A percentile compares a stretch with the other conserved stretches of the same genome.
phyloP scores from a whole-genome alignment of 64 coral and sea anemone species.

The Actinia equina region DNA sequence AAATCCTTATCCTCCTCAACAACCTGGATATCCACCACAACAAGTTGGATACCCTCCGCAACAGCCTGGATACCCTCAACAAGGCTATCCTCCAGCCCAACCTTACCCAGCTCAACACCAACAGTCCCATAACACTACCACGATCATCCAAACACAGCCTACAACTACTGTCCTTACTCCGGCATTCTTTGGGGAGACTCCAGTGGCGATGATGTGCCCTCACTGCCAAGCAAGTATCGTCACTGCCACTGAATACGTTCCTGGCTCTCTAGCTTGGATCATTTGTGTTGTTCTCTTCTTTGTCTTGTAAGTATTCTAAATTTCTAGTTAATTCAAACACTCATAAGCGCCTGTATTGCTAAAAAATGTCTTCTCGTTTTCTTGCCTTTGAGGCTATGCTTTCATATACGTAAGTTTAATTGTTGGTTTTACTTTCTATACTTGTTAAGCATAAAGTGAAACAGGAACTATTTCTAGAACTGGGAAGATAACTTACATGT shows the following conservation, averaged over 20 bases:
- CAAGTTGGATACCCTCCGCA: not conserved
- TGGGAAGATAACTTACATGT: too few species aligned
- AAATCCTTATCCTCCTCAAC: conserved; percentile 1
- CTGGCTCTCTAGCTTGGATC: conserved; percentile 75
- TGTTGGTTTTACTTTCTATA: too few species aligned
- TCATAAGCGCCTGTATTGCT: too few species aligned
- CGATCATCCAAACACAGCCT: conserved; percentile 64
- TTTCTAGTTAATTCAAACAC: too few species aligned
- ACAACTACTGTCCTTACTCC: conserved; percentile 24
- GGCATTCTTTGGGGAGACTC: conserved; percentile 48
- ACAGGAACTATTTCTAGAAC: not conserved
- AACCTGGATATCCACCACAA: not conserved
- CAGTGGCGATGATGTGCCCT: conserved; percentile 59
- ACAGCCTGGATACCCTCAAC: not conserved
- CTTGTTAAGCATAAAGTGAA: not conserved
- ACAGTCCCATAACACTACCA: not conserved
- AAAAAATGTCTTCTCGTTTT: too few species aligned
- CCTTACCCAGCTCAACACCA: not conserved
- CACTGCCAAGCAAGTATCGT: conserved; percentile 71
- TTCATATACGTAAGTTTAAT: too few species aligned
- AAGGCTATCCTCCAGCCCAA: not conserved
- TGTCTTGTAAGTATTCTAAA: conserved; percentile 56
- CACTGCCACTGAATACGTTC: conserved; percentile 51
- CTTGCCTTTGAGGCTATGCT: too few species aligned
- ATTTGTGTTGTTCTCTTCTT: conserved; percentile 55